These are phyloP conservation scores for Ardeotis arabs DNA, from an alignment of 2,113 vertebrate species.

Conservation along the genomic window DNA sequence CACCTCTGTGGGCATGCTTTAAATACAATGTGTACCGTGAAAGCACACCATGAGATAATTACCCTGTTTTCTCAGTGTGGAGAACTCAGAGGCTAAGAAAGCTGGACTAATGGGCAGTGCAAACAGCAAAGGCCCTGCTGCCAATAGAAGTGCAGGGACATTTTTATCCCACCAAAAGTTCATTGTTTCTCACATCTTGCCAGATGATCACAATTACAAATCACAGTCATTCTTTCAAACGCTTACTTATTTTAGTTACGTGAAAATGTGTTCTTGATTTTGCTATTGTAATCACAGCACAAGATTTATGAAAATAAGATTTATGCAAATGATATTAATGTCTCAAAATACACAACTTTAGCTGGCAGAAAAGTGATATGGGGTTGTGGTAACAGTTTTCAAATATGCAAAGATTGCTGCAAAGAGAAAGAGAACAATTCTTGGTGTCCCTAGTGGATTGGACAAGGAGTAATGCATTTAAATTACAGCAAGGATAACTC, in stretches of 20 bases:
- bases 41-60: background rate
- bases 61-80: background rate
- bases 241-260: background rate
- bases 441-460: background rate
- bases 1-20: background rate
- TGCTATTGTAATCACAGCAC: background rate
- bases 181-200: background rate
- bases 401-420: background rate
- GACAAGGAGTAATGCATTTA: background rate
- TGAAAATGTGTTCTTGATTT: background rate
- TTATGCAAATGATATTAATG: background rate
- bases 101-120: background rate
- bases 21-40: accelerated
- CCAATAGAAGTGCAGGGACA: background rate
- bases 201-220: background rate
- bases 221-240: background rate
- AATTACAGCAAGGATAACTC: background rate
- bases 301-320: background rate
- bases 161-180: background rate
- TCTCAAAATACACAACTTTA: background rate
- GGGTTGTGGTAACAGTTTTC: background rate
- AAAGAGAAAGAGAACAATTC: background rate
- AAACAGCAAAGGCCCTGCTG: background rate
- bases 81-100: background rate
- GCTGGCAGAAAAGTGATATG: background rate